These are phyloP conservation scores for Andrena bucephala DNA, from an alignment of 2,888 invertebrate species.

Conservation along the genomic window DNA sequence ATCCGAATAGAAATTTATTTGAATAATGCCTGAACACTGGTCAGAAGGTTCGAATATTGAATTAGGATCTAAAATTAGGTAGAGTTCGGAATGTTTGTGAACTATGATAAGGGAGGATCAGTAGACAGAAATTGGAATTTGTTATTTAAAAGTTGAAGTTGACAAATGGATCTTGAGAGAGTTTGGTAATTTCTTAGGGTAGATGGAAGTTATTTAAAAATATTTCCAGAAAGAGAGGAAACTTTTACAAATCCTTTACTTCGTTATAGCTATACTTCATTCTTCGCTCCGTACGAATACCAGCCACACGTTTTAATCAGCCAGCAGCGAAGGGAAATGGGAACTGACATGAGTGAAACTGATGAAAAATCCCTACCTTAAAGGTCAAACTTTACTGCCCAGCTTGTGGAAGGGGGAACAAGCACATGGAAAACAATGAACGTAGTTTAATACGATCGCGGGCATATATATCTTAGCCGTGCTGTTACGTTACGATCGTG, in stretches of 20 bases:
- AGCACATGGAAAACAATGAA: not conserved
- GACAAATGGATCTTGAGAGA: too few species aligned
- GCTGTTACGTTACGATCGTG: conserved; percentile 10
- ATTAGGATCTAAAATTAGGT: too few species aligned
- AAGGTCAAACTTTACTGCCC: conserved; percentile 27
- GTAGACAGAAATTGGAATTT: too few species aligned
- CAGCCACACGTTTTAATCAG: not conserved
- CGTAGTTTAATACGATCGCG: conserved; percentile 7
- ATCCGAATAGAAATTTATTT: too few species aligned
- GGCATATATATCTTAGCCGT: not conserved
- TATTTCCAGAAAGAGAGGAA: too few species aligned
- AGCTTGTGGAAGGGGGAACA: not conserved
- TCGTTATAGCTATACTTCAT: not conserved
- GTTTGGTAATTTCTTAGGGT: too few species aligned
- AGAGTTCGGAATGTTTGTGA: too few species aligned
- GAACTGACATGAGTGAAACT: not conserved
- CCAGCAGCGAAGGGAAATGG: not conserved
- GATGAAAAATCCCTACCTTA: not conserved
- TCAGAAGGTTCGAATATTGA: too few species aligned
- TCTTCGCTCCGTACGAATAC: not conserved
- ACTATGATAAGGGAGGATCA: too few species aligned
- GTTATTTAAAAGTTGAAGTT: too few species aligned
- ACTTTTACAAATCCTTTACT: not conserved
- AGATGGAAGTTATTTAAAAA: too few species aligned
- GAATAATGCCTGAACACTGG: too few species aligned